These are phyloP conservation scores for Cacatua alba DNA, from an alignment of 2,113 vertebrate genomes.

Conservation along the genomic window DNA sequence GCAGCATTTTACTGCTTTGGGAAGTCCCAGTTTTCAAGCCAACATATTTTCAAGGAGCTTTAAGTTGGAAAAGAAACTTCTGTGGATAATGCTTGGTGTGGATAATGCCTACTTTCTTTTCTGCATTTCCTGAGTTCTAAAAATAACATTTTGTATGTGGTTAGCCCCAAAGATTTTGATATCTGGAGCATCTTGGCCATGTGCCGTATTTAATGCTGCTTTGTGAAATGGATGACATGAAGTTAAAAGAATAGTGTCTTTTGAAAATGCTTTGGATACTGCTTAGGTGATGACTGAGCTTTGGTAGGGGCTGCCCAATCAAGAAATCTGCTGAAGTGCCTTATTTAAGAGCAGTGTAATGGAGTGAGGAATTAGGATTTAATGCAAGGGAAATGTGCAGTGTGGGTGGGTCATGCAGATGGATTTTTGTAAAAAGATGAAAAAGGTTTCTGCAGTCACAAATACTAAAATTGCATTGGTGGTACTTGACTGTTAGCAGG, in stretches of 20 bases:
- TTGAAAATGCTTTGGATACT: conserved; percentile 22
- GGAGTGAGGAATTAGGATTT: conserved; percentile 36
- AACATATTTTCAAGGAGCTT: neutral
- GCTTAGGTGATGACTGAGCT: conserved; percentile 12
- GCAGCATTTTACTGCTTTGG: neutral
- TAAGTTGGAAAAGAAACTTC: neutral
- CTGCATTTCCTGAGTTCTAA: neutral
- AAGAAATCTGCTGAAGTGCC: conserved; percentile 1
- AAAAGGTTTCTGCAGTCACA: conserved; percentile 15
- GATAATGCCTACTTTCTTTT: neutral
- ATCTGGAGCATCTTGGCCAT: neutral
- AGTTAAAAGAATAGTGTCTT: neutral
- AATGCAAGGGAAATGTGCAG: neutral
- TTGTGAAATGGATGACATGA: neutral
- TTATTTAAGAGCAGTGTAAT: conserved; percentile 11
- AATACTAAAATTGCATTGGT: conserved; percentile 2
- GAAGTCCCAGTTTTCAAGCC: neutral
- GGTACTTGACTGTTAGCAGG: conserved; percentile 33
- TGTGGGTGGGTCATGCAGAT: conserved; percentile 25
- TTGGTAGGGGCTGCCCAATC: conserved; percentile 18
- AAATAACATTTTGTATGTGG: neutral
- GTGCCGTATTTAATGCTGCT: neutral
- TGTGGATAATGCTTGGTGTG: neutral
- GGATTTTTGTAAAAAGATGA: neutral
- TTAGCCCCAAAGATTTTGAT: neutral